These are phyloP conservation scores for Liasis olivaceus DNA, from an alignment of 2,797 vertebrate genomes.

Conservation along the genomic window DNA sequence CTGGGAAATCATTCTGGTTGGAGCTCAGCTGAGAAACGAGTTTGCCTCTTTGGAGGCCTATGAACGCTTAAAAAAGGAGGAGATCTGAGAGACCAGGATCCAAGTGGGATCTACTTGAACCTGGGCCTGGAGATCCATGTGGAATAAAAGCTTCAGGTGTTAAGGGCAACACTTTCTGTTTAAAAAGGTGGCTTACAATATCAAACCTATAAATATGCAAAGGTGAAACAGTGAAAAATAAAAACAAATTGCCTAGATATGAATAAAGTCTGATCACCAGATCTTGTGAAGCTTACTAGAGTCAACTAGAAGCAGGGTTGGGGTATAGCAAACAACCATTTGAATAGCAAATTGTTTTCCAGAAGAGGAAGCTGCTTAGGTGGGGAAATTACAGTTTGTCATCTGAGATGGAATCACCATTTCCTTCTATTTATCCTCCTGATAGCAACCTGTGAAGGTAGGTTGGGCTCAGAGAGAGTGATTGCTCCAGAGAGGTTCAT, in stretches of 20 bases:
- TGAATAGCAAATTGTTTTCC: neutral
- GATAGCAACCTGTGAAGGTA: neutral
- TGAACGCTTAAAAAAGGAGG: neutral
- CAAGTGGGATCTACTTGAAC: neutral
- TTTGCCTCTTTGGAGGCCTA: neutral
- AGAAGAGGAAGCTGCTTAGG: neutral
- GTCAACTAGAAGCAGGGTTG: neutral
- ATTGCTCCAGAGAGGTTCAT: neutral
- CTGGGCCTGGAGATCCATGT: neutral
- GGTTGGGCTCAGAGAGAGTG: neutral
- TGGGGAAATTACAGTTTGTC: neutral
- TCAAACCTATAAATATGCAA: neutral
- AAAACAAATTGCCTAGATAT: neutral
- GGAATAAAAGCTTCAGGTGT: neutral
- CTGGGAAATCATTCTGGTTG: neutral
- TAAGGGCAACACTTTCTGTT: neutral
- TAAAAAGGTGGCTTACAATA: neutral
- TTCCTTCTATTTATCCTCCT: neutral
- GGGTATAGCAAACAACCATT: neutral
- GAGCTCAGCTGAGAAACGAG: neutral
- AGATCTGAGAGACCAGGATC: neutral
- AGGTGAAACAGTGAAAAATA: neutral
- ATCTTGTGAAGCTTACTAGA: neutral
- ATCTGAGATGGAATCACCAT: no score
- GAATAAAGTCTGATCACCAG: neutral